Evolutionary conservation across 2,113 vertebrate species (phyloP), one percentile per base, ranked within the genome.

Genomic region (Brevimyrus niger): DNA sequence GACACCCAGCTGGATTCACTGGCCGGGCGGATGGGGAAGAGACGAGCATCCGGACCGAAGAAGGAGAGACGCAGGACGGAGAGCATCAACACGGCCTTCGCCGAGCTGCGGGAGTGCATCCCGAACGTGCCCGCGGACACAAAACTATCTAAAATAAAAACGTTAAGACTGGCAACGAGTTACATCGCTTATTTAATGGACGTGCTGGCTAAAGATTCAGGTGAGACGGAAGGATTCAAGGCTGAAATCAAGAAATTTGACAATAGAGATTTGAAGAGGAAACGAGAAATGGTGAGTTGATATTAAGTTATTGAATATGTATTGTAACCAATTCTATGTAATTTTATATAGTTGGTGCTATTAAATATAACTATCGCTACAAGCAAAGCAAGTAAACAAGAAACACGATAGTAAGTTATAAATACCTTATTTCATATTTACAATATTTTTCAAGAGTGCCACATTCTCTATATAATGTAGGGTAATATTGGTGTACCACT

Each of bases 181-280:
- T 98, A 98, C 94, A 98, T 98, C 92, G 96, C 97, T 76, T 98
- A 98, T 90, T 94, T 98, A 92, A 98, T 97, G 97, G 96, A 98
- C 91, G 97, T 99, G 87, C 94, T 99, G 95, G 97, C 97, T 92
- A 97, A 97, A 92, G 98, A 98, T 93, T 94, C 95, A 48, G 98
- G 97, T 0, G 97, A 97, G 90, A 96, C 97, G 0, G 97, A 98
- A 89, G 97, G 96, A 87, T 99, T 99, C 92, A 98, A 97, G 94
- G 98, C 98, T 87, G 98, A 99, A 50, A 96, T 99, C 90, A 98
- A 98, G 95, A 98, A 98, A 91, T 95, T 94, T 44, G 98, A 99
- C 86, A 94, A 94, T 92, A 95, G 97, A 48, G 97, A 99, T 89
- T 92, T 96, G 93, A 98, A 98, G 92, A 92, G 98, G 94, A 98